Conservation (phyloP, 2,888 invertebrate genomes). For the Sialis lutaria region DNA sequence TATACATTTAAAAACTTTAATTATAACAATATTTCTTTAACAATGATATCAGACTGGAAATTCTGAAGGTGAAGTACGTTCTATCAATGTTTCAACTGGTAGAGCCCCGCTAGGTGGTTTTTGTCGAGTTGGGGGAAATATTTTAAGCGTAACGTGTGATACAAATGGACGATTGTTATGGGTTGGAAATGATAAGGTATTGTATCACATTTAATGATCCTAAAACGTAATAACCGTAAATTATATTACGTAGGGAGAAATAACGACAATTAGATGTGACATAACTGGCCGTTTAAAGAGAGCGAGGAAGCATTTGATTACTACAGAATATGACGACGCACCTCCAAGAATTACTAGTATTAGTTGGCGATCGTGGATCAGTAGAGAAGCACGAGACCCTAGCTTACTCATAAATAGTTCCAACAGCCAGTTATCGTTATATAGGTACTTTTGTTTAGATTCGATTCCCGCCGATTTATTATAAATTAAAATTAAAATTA, state of each 20-base stretch:
- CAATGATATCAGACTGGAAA: slow-evolving; percentile 40
- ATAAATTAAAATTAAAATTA: neutral
- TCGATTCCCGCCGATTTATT: neutral
- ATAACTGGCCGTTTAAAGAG: slow-evolving; percentile 19
- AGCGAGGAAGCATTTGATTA: slow-evolving; percentile 17
- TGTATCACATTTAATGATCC: slow-evolving; percentile 9
- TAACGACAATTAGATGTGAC: slow-evolving; percentile 21
- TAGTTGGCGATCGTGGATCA: slow-evolving; percentile 67
- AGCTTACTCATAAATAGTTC: slow-evolving; percentile 62
- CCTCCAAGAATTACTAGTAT: slow-evolving; percentile 44
- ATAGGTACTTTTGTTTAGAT: slow-evolving; percentile 15
- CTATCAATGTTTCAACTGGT: slow-evolving; percentile 72
- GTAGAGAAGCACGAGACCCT: slow-evolving; percentile 45
- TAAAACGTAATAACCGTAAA: neutral
- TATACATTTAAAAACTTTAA: neutral
- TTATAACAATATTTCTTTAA: too few relatives aligned
- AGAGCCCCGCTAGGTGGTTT: slow-evolving; percentile 48
- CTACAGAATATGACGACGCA: slow-evolving; percentile 5
- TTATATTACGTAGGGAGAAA: slow-evolving; percentile 19
- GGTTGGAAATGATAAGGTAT: slow-evolving; percentile 62
- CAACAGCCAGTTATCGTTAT: slow-evolving; percentile 55
- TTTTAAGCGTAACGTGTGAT: slow-evolving; percentile 58
- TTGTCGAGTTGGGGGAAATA: slow-evolving; percentile 38
- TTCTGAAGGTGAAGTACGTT: slow-evolving; percentile 52
- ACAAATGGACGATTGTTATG: slow-evolving; percentile 62